Conservation (phyloP, 1,140 invertebrate species). For the Formica exsecta region DNA sequence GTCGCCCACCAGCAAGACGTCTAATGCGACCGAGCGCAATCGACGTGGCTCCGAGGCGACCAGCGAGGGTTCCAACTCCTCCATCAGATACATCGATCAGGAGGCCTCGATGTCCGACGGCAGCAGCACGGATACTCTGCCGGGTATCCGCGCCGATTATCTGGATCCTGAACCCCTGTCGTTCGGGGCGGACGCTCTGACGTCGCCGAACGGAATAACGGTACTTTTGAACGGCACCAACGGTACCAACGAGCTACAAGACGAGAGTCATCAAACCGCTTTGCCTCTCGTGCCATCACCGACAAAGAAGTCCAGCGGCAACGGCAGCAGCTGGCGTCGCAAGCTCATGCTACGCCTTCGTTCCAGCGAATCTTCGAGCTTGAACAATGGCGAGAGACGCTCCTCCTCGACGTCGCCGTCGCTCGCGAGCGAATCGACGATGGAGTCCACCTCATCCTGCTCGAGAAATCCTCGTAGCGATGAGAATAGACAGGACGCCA, state of each 20-base stretch:
- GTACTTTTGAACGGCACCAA: constrained; percentile 41
- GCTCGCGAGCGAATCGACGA: constrained; percentile 74
- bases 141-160: constrained; percentile 82
- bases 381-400: constrained; percentile 70
- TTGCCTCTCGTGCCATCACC: constrained; percentile 9
- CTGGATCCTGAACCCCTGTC: constrained; percentile 82
- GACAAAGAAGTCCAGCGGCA: constrained; percentile 71
- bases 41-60: constrained; percentile 82
- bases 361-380: constrained; percentile 78
- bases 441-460: constrained; percentile 62
- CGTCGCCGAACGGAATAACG: constrained; percentile 62
- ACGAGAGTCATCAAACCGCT: constrained; percentile 16
- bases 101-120: constrained; percentile 79
- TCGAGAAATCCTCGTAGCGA: constrained; percentile 31
- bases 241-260: background rate
- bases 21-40: constrained; percentile 35
- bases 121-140: constrained; percentile 83
- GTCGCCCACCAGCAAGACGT: constrained; percentile 56
- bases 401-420: constrained; percentile 78
- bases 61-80: constrained; percentile 83
- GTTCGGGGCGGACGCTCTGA: constrained; percentile 78
- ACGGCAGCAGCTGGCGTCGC: constrained; percentile 75
- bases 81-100: constrained; percentile 84
- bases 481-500: background rate
- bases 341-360: constrained; percentile 80